Conservation (phyloP, 1,140 invertebrate genomes). For the Eriosoma lanigerum region DNA sequence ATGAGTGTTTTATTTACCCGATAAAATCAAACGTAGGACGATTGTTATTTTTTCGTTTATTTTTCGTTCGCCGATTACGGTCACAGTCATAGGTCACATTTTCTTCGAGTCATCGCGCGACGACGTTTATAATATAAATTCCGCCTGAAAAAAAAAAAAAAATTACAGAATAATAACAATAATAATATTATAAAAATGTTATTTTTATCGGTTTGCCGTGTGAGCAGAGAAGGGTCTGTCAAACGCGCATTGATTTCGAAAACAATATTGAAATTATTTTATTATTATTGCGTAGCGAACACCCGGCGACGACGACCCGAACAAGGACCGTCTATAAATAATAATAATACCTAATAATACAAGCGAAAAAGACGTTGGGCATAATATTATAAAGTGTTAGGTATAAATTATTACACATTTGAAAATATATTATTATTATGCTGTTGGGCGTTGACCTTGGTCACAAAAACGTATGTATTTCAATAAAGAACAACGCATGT, state of each 20-base stretch:
- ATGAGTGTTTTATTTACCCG: background rate
- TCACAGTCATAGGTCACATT: background rate
- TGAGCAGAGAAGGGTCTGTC: background rate
- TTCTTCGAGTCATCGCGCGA: background rate
- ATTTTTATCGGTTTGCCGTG: background rate
- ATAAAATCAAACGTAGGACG: background rate
- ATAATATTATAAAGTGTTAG: background rate
- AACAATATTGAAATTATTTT: conserved; percentile 1
- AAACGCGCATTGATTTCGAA: background rate
- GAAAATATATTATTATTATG: background rate
- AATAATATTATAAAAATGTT: conserved; percentile 8
- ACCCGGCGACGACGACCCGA: background rate
- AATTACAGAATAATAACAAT: background rate
- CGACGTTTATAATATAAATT: too few species aligned
- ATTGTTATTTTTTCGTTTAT: background rate
- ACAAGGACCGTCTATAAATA: too few species aligned
- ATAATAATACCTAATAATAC: too few species aligned
- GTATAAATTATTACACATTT: too few species aligned
- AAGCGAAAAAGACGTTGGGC: background rate
- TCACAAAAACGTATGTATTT: conserved; percentile 1
- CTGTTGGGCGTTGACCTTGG: background rate
- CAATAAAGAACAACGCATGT: background rate
- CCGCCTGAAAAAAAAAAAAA: too few species aligned
- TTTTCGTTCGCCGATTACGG: background rate
- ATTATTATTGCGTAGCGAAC: background rate